Base-by-base conservation (phyloP, 1,140 invertebrate genomes). In the Halyomorpha halys region DNA sequence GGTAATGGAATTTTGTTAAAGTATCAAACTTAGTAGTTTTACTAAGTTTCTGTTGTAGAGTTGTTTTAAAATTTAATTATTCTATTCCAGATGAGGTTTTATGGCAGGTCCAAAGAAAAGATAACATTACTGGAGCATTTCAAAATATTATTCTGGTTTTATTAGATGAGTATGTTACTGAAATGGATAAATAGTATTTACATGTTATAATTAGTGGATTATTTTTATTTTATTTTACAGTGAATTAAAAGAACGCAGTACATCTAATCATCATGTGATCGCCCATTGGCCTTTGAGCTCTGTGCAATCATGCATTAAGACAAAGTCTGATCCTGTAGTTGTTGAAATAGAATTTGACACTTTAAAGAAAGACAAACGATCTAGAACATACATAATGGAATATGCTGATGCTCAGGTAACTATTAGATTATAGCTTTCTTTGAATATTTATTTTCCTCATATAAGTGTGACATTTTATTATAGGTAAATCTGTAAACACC, bases 281-380 rank as follows among this genome's bases (percentile, higher is more conserved):
- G 78, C 73, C 6, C 76, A 76, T 66, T 85, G 83, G 83, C 76
- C 79, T 23, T 71, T 79, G 0, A 77, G 77, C 67, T 78, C 77
- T 0, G 69, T 85, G 27, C 72, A 81, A 59, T 81, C 78, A 3
- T 84, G 82, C 67, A 73, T 77, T 39, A 73, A 77, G 65, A 74
- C 76, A 16, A 72, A 73, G 61, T 73, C 72, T 45, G 70, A 78
- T 66, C 73, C 76, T 6, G 74, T 77, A n/a, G 80, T 76, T 2
- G 70, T 85, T 44, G 76, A 80, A 66, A 75, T 85, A 18, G 79
- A 78, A 65, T 85, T 84, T 70, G 81, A 84, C 68, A 83, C 82
- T 1, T 71, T 80, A 18, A 74, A 80, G 63, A 76, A 74, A 66
- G 77, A 81, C 70, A 75, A 78, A 67, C 76, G 80, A 67, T 76